Percentiles rank a stretch among this genome's conserved stretches.
Conservation (phyloP, 1,140 invertebrate genomes). For the Sinonovacula constricta region DNA sequence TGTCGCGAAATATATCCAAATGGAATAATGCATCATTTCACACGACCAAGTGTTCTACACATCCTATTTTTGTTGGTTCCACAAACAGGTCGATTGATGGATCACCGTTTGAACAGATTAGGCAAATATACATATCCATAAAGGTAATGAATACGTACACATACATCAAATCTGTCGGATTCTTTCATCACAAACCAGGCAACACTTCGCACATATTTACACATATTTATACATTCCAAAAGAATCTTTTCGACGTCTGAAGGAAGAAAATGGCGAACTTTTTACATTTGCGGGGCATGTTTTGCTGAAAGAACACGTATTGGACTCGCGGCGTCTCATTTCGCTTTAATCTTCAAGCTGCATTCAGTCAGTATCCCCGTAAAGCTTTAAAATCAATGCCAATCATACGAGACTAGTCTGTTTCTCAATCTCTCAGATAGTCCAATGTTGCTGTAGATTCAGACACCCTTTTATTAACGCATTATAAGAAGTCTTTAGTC, state of each 20-base stretch:
- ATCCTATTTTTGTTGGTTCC: not conserved
- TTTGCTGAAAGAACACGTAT: not conserved
- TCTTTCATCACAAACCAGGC: not conserved
- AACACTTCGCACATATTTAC: not conserved
- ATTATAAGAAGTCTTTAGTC: too few relatives aligned
- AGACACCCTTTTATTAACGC: too few relatives aligned
- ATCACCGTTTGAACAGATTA: not conserved
- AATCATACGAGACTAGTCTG: not conserved
- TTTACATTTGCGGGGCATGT: too few relatives aligned
- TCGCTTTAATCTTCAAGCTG: not conserved
- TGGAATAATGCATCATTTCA: not conserved
- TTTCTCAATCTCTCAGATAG: too few relatives aligned
- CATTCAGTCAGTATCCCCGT: not conserved
- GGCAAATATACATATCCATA: too few relatives aligned
- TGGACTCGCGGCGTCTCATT: not conserved
- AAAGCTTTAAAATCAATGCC: not conserved
- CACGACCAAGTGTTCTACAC: not conserved
- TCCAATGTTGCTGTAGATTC: too few relatives aligned
- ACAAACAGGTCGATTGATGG: not conserved
- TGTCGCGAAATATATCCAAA: not conserved
- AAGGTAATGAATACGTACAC: not conserved
- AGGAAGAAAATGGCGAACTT: too few relatives aligned
- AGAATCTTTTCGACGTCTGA: not conserved
- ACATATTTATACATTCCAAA: not conserved
- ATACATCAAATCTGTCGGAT: not conserved